These are phyloP conservation scores for Nasonia giraulti DNA, from an alignment of 1,140 invertebrate genomes.

Conservation along the genomic window DNA sequence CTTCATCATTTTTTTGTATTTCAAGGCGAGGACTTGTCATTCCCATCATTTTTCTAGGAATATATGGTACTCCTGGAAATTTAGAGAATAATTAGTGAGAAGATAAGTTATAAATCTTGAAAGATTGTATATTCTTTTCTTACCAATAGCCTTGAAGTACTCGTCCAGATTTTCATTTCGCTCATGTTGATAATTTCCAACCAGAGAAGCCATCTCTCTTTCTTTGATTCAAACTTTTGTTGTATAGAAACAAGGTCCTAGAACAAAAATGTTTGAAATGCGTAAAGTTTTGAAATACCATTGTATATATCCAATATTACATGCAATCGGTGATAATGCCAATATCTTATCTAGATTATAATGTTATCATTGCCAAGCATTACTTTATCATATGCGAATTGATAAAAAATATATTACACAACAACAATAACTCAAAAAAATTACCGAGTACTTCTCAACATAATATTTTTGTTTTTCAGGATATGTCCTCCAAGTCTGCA, in stretches of 20 bases:
- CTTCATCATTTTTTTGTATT: slow-evolving; percentile 73
- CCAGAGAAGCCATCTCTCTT: slow-evolving; percentile 71
- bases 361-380: neutral
- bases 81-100: neutral
- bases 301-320: neutral
- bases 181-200: slow-evolving; percentile 78
- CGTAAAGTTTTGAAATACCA: neutral
- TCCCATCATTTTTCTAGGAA: slow-evolving; percentile 79
- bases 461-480: slow-evolving; percentile 74
- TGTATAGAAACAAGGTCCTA: neutral
- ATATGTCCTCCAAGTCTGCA: slow-evolving; percentile 81
- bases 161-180: slow-evolving; percentile 80
- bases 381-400: neutral
- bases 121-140: slow-evolving; percentile 50
- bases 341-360: neutral
- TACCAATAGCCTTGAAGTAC: slow-evolving; percentile 78
- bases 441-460: no score
- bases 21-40: slow-evolving; percentile 77
- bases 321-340: neutral
- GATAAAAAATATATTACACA: neutral
- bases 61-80: slow-evolving; percentile 72
- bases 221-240: neutral
- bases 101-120: slow-evolving; percentile 16
- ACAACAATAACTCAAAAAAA: neutral
- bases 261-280: neutral